These are phyloP conservation scores for Andrena marginata DNA, from an alignment of 2,888 invertebrate species.

Conservation along the genomic window DNA sequence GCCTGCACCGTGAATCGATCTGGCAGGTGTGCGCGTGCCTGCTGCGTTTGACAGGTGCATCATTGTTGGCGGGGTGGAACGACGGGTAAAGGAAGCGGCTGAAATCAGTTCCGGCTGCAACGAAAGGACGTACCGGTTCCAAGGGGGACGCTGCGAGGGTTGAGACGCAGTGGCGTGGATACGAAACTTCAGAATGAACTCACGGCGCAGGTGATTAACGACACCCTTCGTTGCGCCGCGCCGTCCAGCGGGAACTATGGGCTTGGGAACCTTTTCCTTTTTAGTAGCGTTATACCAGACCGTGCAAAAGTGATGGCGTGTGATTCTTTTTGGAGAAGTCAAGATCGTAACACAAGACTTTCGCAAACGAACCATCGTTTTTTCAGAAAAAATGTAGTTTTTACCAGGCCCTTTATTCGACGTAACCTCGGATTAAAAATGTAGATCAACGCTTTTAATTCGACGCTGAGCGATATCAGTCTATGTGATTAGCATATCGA, in stretches of 20 bases:
- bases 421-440: too few relatives aligned
- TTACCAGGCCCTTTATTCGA: too few relatives aligned
- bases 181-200: conserved; percentile 13
- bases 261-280: too few relatives aligned
- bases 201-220: conserved; percentile 13
- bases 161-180: conserved; percentile 24
- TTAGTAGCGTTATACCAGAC: too few relatives aligned
- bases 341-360: too few relatives aligned
- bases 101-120: conserved; percentile 39
- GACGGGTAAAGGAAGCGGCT: conserved; percentile 39
- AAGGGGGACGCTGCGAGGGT: conserved; percentile 8
- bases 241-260: too few relatives aligned
- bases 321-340: too few relatives aligned
- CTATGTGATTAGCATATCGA: conserved; percentile 11
- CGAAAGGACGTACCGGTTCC: conserved; percentile 18
- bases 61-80: conserved; percentile 59
- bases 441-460: too few relatives aligned
- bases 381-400: too few relatives aligned
- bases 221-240: neutral
- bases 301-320: too few relatives aligned
- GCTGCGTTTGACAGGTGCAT: conserved; percentile 70
- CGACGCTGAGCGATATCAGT: too few relatives aligned
- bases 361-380: too few relatives aligned
- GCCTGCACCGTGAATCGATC: conserved; percentile 27
- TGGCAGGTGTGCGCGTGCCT: conserved; percentile 61